Percentiles rank a stretch among this genome's conserved stretches.
Conservation (phyloP, 2,888 invertebrate species). For the Zygogramma bicolorata region DNA sequence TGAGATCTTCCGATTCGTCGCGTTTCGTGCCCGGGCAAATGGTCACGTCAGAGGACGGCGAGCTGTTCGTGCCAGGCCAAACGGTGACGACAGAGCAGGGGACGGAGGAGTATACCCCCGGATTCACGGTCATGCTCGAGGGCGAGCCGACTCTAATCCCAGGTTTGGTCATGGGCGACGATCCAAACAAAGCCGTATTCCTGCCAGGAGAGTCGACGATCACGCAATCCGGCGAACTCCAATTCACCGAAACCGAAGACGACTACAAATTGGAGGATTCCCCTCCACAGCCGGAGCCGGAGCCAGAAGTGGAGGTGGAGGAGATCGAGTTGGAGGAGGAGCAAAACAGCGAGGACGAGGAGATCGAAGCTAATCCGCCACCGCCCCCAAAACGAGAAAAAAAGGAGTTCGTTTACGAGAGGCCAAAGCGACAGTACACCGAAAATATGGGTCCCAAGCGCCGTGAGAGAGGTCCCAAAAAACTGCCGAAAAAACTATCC, state of each 20-base stretch:
- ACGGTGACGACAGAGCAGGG: constrained; percentile 79
- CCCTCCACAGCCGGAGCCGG: constrained; percentile 52
- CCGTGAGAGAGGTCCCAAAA: constrained; percentile 59
- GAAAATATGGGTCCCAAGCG: constrained; percentile 62
- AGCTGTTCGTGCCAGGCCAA: constrained; percentile 75
- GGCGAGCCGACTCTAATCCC: constrained; percentile 84
- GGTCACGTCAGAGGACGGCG: constrained; percentile 72
- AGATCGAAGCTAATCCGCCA: constrained; percentile 51
- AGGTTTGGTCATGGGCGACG: constrained; percentile 79
- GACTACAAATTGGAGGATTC: constrained; percentile 64
- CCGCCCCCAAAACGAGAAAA: constrained; percentile 52
- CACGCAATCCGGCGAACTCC: constrained; percentile 63
- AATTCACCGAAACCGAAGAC: constrained; percentile 63
- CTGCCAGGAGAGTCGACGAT: constrained; percentile 65
- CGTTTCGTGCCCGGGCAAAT: constrained; percentile 82
- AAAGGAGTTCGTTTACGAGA: constrained; percentile 62
- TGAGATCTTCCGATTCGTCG: constrained; percentile 73
- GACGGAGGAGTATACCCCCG: constrained; percentile 80
- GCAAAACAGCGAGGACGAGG: constrained; percentile 58
- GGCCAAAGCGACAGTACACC: constrained; percentile 60
- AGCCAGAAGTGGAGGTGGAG: constrained; percentile 55
- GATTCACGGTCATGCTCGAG: constrained; percentile 83
- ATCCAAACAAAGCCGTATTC: constrained; percentile 67
- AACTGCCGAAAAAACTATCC: constrained; percentile 40
- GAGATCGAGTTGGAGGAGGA: constrained; percentile 57